A percentile compares a stretch with the other conserved stretches of the same genome.
Evolutionary conservation across 2,113 vertebrate genomes (phyloP).

Genomic region (Alosa alosa): DNA sequence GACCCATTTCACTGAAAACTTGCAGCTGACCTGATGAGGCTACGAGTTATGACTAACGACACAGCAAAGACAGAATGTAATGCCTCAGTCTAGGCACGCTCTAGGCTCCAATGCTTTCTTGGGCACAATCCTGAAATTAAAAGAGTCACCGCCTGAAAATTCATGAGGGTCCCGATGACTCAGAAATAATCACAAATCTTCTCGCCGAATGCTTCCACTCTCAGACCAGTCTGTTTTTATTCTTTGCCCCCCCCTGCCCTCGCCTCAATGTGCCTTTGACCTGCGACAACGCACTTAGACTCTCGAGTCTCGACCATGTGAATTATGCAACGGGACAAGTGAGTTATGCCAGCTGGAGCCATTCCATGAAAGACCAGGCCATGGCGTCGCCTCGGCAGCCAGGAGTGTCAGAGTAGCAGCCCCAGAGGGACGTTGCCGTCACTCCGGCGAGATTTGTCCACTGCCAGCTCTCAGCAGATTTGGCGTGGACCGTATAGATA

Average conservation of each 20-base stretch:
- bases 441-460: neutral
- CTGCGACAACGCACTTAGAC: constrained; percentile 9
- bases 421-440: neutral
- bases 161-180: constrained; percentile 12
- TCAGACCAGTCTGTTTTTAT: constrained; percentile 1
- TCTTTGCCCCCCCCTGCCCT: neutral
- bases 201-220: neutral
- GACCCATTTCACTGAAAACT: constrained; percentile 4
- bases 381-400: neutral
- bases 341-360: constrained; percentile 37
- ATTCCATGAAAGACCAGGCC: constrained; percentile 31
- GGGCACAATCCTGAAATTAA: neutral
- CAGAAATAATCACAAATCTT: constrained; percentile 9
- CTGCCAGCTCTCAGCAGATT: neutral
- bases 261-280: neutral
- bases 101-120: neutral
- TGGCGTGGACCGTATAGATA: neutral
- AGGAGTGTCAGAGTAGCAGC: neutral
- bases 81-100: neutral
- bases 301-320: constrained; percentile 10
- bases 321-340: constrained; percentile 43
- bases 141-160: constrained; percentile 11
- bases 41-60: neutral
- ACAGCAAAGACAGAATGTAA: neutral
- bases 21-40: constrained; percentile 12